These are phyloP conservation scores for Bedellia somnulentella DNA, from an alignment of 2,888 invertebrate species.

Conservation along the genomic window DNA sequence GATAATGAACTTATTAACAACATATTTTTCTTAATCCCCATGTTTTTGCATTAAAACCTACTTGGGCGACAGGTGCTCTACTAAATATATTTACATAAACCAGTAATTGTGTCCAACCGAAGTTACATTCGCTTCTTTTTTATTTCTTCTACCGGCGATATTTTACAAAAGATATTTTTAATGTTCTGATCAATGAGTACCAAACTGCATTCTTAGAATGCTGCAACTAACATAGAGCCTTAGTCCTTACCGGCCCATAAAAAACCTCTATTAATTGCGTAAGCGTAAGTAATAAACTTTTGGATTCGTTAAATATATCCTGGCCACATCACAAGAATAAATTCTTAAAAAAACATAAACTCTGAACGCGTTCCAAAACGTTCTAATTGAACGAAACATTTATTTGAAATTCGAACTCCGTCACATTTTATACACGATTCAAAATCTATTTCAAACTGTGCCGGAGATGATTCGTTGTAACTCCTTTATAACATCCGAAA, in stretches of 20 bases:
- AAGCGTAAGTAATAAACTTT: slow-evolving; percentile 55
- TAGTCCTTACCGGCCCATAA: slow-evolving; percentile 54
- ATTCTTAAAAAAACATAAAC: slow-evolving; percentile 61
- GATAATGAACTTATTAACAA: too few species aligned
- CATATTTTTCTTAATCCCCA: too few species aligned
- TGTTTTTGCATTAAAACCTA: too few species aligned
- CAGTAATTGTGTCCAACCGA: too few species aligned
- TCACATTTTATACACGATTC: slow-evolving; percentile 31
- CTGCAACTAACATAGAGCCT: slow-evolving; percentile 25
- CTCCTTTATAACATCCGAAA: too few species aligned
- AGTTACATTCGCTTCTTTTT: too few species aligned
- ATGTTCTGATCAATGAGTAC: neutral
- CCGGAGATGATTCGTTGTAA: too few species aligned
- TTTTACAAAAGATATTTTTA: too few species aligned
- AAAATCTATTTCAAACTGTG: too few species aligned
- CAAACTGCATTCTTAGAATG: slow-evolving; percentile 2
- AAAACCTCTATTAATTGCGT: slow-evolving; percentile 58
- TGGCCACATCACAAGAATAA: slow-evolving; percentile 38
- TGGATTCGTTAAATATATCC: slow-evolving; percentile 55
- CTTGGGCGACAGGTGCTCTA: too few species aligned
- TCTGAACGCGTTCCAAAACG: slow-evolving; percentile 21
- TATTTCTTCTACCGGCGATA: too few species aligned
- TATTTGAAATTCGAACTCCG: slow-evolving; percentile 19
- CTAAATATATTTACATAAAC: too few species aligned
- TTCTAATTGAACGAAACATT: slow-evolving; percentile 14